phyloP scores from a whole-genome alignment of 2,113 vertebrate species.

The Pituophis catenifer region DNA sequence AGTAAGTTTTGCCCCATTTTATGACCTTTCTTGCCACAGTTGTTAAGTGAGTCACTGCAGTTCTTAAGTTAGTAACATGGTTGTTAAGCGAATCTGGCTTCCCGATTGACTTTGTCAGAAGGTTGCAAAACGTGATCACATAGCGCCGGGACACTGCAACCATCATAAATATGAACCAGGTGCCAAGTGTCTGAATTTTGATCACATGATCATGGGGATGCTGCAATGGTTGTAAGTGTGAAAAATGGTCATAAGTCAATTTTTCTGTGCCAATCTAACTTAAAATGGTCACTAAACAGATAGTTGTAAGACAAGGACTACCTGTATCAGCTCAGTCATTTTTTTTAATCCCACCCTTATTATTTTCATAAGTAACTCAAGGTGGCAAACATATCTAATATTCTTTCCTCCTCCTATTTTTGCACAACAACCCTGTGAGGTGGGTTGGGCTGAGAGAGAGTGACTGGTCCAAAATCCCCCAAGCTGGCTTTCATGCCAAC shows the following conservation, averaged over 20 bases:
- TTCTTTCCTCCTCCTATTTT: not conserved
- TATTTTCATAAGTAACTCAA: not conserved
- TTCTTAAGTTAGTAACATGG: not conserved
- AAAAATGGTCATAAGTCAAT: not conserved
- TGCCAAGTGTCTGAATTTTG: not conserved
- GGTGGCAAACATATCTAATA: not conserved
- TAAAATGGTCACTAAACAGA: not conserved
- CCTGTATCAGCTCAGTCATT: not conserved
- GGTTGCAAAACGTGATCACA: not conserved
- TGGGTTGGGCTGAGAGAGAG: not conserved
- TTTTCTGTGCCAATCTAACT: not conserved
- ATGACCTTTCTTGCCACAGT: not conserved
- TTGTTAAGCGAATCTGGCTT: not conserved
- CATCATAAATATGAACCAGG: not conserved
- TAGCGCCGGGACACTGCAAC: not conserved
- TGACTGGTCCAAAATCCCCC: not conserved
- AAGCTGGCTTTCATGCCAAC: not conserved
- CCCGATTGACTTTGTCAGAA: not conserved
- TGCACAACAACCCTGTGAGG: not conserved
- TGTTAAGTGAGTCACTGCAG: not conserved
- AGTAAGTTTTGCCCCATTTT: not conserved
- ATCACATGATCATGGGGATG: not conserved
- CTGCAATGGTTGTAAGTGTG: not conserved
- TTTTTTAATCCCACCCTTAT: not conserved
- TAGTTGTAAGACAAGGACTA: not conserved